Evolutionary conservation across 2,113 vertebrate genomes (phyloP).

Genomic region (Cynocephalus volans): DNA sequence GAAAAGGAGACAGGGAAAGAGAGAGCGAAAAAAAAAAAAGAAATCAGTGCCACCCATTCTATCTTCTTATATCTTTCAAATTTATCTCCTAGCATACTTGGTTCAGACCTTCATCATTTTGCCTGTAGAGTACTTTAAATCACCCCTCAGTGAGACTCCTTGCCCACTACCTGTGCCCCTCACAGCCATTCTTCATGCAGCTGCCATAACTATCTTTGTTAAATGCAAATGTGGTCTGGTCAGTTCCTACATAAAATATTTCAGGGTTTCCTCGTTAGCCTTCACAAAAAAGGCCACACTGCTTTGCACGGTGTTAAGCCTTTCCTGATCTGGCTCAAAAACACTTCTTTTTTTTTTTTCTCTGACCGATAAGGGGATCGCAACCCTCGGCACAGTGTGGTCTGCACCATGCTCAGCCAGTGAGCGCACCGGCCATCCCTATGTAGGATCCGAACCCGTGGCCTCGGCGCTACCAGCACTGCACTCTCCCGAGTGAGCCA

Average conservation of each 20-base stretch:
- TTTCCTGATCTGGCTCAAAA: background rate
- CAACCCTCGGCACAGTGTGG: too few relatives aligned
- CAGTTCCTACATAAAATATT: background rate
- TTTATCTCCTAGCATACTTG: background rate
- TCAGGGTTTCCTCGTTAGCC: background rate
- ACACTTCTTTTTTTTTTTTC: background rate
- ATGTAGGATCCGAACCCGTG: too few relatives aligned
- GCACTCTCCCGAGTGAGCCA: too few relatives aligned
- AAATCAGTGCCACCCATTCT: background rate
- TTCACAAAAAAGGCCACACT: background rate
- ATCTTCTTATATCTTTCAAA: conserved; percentile 7
- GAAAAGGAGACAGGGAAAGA: too few relatives aligned
- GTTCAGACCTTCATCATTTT: background rate
- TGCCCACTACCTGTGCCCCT: background rate
- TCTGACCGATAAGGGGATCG: too few relatives aligned
- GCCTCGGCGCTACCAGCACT: too few relatives aligned
- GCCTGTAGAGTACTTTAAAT: background rate
- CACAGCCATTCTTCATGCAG: background rate
- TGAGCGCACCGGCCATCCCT: too few relatives aligned
- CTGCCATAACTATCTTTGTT: background rate
- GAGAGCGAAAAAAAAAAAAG: background rate
- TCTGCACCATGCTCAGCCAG: too few relatives aligned
- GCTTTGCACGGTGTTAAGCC: background rate
- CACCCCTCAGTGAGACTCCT: background rate
- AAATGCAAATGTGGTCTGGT: background rate